These are phyloP conservation scores for Priocnemis perturbator DNA, from an alignment of 2,888 invertebrate genomes.

Conservation along the genomic window DNA sequence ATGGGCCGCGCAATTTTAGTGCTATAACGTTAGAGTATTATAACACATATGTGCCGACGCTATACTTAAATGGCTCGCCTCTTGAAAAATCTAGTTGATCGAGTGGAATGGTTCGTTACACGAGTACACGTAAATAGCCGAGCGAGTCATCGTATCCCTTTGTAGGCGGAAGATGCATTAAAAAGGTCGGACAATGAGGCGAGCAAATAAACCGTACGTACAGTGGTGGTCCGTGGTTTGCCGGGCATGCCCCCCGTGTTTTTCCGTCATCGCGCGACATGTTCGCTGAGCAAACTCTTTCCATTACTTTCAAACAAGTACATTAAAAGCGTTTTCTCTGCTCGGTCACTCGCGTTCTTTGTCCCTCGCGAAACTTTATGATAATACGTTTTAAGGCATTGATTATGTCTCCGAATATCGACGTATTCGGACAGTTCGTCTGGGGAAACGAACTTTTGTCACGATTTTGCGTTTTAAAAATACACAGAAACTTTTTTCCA, in stretches of 20 bases:
- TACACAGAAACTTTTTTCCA: no score
- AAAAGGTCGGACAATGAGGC: slow-evolving; percentile 54
- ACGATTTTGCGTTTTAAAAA: no score
- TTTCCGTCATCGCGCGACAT: slow-evolving; percentile 47
- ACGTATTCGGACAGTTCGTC: no score
- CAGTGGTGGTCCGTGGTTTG: slow-evolving; percentile 45
- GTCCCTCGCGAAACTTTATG: not conserved
- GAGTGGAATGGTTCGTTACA: slow-evolving; percentile 23
- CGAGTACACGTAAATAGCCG: slow-evolving; percentile 37
- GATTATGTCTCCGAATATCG: no score
- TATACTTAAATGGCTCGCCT: slow-evolving; percentile 52
- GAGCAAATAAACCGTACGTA: slow-evolving; percentile 52
- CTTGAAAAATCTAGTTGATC: slow-evolving; percentile 58
- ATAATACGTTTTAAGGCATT: no score
- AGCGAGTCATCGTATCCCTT: slow-evolving; percentile 32
- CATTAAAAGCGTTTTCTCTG: slow-evolving; percentile 38
- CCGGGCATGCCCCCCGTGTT: slow-evolving; percentile 52
- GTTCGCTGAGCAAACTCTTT: slow-evolving; percentile 43
- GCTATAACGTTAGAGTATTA: no score
- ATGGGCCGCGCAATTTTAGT: no score
- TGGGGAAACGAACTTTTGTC: no score
- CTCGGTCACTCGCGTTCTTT: slow-evolving; percentile 5
- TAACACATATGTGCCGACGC: not conserved
- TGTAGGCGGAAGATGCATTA: slow-evolving; percentile 45
- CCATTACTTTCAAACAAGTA: slow-evolving; percentile 51